phyloP scores from a whole-genome alignment of 1,140 invertebrate genomes.

The Camponotus pennsylvanicus region DNA sequence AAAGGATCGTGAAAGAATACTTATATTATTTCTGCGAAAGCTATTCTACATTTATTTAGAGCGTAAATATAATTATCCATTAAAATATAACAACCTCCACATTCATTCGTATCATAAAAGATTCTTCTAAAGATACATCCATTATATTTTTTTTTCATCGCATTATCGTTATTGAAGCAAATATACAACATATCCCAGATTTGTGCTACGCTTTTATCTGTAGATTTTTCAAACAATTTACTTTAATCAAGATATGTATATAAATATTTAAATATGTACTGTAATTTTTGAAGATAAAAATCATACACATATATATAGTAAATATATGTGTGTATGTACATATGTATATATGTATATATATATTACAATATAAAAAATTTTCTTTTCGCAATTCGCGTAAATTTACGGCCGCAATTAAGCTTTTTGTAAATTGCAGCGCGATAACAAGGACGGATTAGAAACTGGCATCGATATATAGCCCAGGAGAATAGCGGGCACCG shows the following conservation, averaged over 20 bases:
- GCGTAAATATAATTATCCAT: too few relatives aligned
- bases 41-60: neutral
- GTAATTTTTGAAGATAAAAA: neutral
- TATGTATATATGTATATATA: neutral
- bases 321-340: too few relatives aligned
- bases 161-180: neutral
- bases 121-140: too few relatives aligned
- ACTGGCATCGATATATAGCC: conserved; percentile 34
- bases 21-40: too few relatives aligned
- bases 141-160: too few relatives aligned
- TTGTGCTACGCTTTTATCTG: neutral
- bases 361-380: neutral
- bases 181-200: neutral
- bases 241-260: neutral
- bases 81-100: conserved; percentile 15
- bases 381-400: conserved; percentile 11
- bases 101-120: neutral
- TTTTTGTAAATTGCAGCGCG: conserved; percentile 42
- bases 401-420: conserved; percentile 21
- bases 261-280: neutral
- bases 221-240: neutral
- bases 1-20: too few relatives aligned
- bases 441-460: conserved; percentile 60
- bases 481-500: neutral
- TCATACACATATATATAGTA: too few relatives aligned